Percentiles rank a stretch among this genome's conserved stretches.
phyloP scores from a whole-genome alignment of 2,888 invertebrate species.

The Pyrochroa serraticornis region DNA sequence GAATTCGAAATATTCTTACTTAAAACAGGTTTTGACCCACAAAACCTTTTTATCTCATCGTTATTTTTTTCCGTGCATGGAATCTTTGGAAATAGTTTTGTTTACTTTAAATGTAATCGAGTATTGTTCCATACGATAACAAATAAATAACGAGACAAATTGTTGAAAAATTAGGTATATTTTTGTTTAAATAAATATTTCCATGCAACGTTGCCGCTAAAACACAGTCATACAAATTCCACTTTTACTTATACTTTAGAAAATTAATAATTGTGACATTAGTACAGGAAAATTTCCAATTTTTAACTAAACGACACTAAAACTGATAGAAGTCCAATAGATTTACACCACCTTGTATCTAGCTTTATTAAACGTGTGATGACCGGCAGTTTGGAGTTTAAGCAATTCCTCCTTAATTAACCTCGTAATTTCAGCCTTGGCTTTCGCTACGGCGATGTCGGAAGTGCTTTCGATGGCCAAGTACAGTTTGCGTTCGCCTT shows the following conservation, averaged over 20 bases:
- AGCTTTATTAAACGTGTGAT: conserved; percentile 88
- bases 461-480: conserved; percentile 98
- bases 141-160: background rate
- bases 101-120: conserved; percentile 1
- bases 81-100: conserved; percentile 5
- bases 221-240: background rate
- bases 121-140: conserved; percentile 1
- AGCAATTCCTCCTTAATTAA: conserved; percentile 97
- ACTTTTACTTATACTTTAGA: background rate
- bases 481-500: conserved; percentile 94
- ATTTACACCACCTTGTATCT: conserved; percentile 88
- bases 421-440: conserved; percentile 95
- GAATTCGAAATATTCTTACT: too few species aligned
- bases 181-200: conserved; percentile 22
- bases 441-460: conserved; percentile 93
- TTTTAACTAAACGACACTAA: background rate
- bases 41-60: too few species aligned
- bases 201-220: conserved; percentile 3
- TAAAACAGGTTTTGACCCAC: too few species aligned
- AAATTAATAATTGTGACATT: background rate
- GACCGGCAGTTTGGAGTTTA: conserved; percentile 84
- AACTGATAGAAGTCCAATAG: background rate
- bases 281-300: background rate
- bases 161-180: conserved; percentile 15
- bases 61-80: background rate